These are phyloP conservation scores for Oncorhynchus nerka DNA, from an alignment of 2,113 vertebrate genomes.

Conservation along the genomic window DNA sequence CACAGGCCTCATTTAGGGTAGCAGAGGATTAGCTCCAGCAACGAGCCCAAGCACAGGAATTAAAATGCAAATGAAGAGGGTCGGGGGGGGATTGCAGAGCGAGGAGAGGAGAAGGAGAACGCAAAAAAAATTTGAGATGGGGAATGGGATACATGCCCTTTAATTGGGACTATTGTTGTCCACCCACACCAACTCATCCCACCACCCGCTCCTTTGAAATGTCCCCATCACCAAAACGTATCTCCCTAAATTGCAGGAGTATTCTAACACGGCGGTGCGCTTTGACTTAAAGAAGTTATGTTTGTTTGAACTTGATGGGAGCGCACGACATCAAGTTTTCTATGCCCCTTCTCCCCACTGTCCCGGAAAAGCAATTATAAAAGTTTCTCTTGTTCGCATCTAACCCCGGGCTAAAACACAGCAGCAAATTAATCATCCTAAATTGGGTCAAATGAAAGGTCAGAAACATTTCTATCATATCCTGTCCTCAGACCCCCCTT, in stretches of 20 bases:
- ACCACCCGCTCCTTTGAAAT: neutral
- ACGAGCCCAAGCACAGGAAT: constrained; percentile 65
- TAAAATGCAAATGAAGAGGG: constrained; percentile 71
- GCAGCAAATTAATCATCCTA: constrained; percentile 69
- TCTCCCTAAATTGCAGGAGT: neutral
- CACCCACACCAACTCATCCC: neutral
- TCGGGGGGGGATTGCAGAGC: constrained; percentile 52
- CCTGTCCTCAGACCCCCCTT: constrained; percentile 18
- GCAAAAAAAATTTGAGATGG: constrained; percentile 29
- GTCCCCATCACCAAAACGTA: neutral
- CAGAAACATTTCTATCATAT: constrained; percentile 58
- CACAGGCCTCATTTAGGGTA: constrained; percentile 76
- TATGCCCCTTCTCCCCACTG: neutral
- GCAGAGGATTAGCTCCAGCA: constrained; percentile 65
- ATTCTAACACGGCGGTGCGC: neutral
- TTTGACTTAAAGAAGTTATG: neutral
- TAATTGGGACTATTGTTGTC: constrained; percentile 43
- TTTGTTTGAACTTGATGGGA: constrained; percentile 7
- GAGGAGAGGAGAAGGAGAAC: constrained; percentile 57
- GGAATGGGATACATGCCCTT: constrained; percentile 23
- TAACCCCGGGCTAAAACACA: constrained; percentile 62
- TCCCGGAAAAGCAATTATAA: constrained; percentile 62
- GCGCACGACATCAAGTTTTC: neutral
- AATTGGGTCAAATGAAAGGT: constrained; percentile 68
- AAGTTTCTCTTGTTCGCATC: constrained; percentile 57